Base-by-base conservation (phyloP, 2,888 invertebrate genomes). In the Platerodrilus igneus region DNA sequence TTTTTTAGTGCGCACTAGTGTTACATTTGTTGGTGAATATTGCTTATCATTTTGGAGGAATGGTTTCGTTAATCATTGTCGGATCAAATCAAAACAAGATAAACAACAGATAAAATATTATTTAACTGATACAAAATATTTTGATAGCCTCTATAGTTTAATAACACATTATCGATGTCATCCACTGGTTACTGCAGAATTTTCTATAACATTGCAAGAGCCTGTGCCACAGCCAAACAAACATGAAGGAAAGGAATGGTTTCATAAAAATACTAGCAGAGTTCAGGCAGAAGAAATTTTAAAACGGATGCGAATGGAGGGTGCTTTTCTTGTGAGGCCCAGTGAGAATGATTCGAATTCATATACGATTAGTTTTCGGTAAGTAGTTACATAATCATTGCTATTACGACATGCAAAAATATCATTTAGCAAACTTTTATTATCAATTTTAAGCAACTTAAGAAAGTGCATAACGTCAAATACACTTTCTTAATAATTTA, bases 11-110 rank as follows among this genome's bases (percentile, higher is more conserved):
- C 75, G 95, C 17, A 90, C 92, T 54, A 93, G 94, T 62, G 92
- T 92, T 15, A 95, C 94, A 0, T 95, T 95, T 68, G 90, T 94
- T 1, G 95, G 95, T 0, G 95, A 95, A 66, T 95, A 93, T 63
- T 92, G 93, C 46, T 71, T 96, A 15, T 95, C 94, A 0, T 95
- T 96, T 69, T 91, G 90, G 93, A 77, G 93, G 8, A 82, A 85
- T 55, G 87, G 86, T 23, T 82, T 83, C 59, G 90, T 90, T 1
- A 91, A 91, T 66, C 95, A 95, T 64, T 94, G 94, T 63, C 78
- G 93, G 27, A 95, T 95, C 42, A 85, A 87, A 61, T 74, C 91
- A 32, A 88, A 87, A 58, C 91, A 91, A 60, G 91, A 92, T 46
- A 79, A 85, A 57, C 93, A 93, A 3, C 75, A 86, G 51, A 87